Conservation (phyloP, 2,113 vertebrate species). For the Dasyprocta punctata region DNA sequence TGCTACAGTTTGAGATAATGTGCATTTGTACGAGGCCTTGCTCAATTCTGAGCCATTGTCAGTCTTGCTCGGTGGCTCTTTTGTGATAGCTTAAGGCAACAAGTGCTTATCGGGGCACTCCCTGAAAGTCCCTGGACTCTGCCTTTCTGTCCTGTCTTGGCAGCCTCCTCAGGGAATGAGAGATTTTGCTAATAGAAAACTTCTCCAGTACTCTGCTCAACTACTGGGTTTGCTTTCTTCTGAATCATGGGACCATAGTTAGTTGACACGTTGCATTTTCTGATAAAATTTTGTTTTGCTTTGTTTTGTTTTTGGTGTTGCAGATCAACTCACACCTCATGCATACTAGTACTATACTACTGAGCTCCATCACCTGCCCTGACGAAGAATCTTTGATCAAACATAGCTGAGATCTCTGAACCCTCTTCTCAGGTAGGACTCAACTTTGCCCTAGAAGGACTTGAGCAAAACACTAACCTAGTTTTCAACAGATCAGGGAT, state of each 20-base stretch:
- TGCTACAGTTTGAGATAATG: background rate
- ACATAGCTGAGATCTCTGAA: background rate
- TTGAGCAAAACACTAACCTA: background rate
- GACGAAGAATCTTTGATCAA: background rate
- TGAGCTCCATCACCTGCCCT: background rate
- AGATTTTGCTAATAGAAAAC: background rate
- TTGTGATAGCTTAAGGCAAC: fast-evolving
- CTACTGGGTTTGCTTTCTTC: background rate
- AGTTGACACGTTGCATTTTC: background rate
- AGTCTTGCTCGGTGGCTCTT: too few species aligned
- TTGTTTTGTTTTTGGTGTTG: background rate
- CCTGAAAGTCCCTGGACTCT: background rate
- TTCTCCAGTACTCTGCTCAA: background rate
- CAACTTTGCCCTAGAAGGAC: background rate
- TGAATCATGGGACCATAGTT: background rate
- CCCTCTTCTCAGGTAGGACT: background rate
- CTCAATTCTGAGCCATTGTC: background rate
- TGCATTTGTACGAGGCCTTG: background rate
- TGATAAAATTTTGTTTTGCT: background rate
- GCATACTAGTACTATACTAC: fast-evolving
- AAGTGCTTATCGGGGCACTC: background rate
- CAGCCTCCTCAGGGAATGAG: background rate
- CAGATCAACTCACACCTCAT: background rate
- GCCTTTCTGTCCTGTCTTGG: background rate
- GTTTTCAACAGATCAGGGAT: background rate